These are phyloP conservation scores for Cairina moschata DNA, from an alignment of 2,113 vertebrate genomes.

Conservation along the genomic window DNA sequence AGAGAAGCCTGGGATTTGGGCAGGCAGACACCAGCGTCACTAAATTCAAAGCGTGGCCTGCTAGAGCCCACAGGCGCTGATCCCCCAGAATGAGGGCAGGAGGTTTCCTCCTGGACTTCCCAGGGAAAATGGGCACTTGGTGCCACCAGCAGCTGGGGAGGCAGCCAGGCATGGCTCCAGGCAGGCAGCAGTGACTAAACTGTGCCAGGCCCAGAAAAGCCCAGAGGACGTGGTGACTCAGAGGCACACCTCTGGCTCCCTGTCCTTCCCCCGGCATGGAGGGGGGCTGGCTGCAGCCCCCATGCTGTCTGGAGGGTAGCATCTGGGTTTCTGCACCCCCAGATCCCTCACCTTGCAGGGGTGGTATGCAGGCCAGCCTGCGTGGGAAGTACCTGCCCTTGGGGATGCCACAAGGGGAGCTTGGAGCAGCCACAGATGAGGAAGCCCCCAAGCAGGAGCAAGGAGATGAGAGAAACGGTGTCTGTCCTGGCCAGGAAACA, in stretches of 20 bases:
- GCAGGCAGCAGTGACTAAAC: neutral
- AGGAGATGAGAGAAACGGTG: neutral
- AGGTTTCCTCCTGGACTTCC: neutral
- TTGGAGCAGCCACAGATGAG: neutral
- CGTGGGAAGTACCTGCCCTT: neutral
- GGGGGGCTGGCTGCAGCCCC: neutral
- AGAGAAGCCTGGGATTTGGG: neutral
- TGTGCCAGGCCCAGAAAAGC: neutral
- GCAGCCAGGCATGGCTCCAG: neutral
- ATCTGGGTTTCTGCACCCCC: neutral
- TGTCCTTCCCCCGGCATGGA: rapidly evolving
- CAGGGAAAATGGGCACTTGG: neutral
- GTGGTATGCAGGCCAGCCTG: rapidly evolving
- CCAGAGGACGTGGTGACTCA: neutral
- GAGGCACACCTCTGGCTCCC: neutral
- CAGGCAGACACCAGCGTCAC: rapidly evolving
- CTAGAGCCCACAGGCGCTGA: rapidly evolving
- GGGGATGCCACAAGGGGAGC: rapidly evolving
- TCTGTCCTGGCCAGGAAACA: neutral
- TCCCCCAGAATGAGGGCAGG: rapidly evolving
- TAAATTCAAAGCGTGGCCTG: rapidly evolving
- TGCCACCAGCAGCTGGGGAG: rapidly evolving
- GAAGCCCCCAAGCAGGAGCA: neutral
- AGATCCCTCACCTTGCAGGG: neutral
- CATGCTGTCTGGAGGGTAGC: neutral